Conservation (phyloP, 2,888 invertebrate genomes). For the Drosophila ezoana region DNA sequence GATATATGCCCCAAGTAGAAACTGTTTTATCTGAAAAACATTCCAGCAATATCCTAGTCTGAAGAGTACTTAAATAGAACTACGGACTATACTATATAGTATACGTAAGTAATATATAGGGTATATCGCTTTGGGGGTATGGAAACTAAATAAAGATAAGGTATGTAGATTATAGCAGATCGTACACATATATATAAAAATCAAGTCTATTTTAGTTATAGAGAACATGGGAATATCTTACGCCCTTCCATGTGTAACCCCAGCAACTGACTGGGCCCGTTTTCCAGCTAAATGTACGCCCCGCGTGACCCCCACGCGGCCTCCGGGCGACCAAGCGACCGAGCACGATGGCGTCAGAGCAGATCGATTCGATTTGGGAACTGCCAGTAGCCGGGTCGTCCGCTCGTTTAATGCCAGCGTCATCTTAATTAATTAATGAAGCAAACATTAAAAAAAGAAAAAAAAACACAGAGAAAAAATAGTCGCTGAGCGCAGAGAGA, state of each 20-base stretch:
- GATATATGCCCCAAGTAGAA: no score
- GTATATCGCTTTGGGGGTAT: not conserved
- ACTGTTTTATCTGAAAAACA: no score
- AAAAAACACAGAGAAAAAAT: not conserved
- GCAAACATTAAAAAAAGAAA: constrained; percentile 16
- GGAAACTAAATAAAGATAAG: not conserved
- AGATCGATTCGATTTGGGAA: constrained; percentile 23
- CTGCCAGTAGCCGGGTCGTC: constrained; percentile 13
- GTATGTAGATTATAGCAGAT: not conserved
- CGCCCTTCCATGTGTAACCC: constrained; percentile 1
- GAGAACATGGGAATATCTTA: not conserved
- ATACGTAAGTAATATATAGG: not conserved
- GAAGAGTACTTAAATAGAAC: no score
- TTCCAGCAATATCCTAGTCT: no score
- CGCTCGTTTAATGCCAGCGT: constrained; percentile 29
- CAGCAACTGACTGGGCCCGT: constrained; percentile 8
- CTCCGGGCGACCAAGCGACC: not conserved
- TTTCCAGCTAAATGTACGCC: constrained; percentile 20
- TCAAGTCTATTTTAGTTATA: not conserved
- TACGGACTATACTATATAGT: no score
- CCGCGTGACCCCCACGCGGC: not conserved
- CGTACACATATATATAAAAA: not conserved
- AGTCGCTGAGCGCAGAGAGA: not conserved
- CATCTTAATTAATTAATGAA: constrained; percentile 68
- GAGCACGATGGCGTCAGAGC: constrained; percentile 25